Evolutionary conservation across 2,797 vertebrate species (phyloP).

Genomic region (Eutrigla gurnardus): DNA sequence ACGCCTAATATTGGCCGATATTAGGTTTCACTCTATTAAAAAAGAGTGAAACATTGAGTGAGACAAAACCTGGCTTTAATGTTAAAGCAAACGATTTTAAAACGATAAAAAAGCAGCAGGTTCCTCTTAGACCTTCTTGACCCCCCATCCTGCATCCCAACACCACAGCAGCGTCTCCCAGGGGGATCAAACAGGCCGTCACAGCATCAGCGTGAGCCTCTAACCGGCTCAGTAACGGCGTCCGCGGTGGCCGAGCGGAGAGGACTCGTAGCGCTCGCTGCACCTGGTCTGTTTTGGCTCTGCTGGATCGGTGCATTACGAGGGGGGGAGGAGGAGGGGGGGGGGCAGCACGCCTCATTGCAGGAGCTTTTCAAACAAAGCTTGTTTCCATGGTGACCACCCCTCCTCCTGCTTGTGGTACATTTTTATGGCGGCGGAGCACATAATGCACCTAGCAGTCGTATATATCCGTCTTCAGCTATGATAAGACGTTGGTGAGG

Average conservation of each 20-base stretch:
- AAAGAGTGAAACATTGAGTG: too few species aligned
- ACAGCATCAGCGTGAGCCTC: constrained; percentile 11
- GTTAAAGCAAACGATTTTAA: too few species aligned
- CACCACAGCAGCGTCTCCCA: constrained; percentile 47
- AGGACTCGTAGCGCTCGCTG: constrained; percentile 4
- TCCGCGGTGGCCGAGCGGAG: constrained; percentile 1
- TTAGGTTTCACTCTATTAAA: too few species aligned
- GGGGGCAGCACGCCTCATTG: constrained; percentile 57
- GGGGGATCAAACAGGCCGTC: constrained; percentile 41
- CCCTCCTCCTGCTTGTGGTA: constrained; percentile 46
- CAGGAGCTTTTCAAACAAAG: constrained; percentile 72
- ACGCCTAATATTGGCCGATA: too few species aligned
- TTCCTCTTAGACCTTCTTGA: constrained; percentile 22
- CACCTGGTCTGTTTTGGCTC: constrained; percentile 46
- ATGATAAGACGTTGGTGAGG: constrained; percentile 6
- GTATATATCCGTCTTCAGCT: constrained; percentile 19
- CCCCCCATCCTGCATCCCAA: constrained; percentile 36
- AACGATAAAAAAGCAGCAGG: too few species aligned
- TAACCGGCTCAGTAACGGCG: constrained; percentile 16
- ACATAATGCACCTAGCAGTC: constrained; percentile 57
- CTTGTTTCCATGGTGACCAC: constrained; percentile 79
- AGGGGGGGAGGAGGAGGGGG: constrained; percentile 11
- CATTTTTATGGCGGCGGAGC: constrained; percentile 55
- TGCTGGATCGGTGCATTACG: constrained; percentile 38
- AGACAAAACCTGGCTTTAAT: too few species aligned